Evolutionary conservation across 2,113 vertebrate genomes (phyloP).

Genomic region (Pangasianodon hypophthalmus): DNA sequence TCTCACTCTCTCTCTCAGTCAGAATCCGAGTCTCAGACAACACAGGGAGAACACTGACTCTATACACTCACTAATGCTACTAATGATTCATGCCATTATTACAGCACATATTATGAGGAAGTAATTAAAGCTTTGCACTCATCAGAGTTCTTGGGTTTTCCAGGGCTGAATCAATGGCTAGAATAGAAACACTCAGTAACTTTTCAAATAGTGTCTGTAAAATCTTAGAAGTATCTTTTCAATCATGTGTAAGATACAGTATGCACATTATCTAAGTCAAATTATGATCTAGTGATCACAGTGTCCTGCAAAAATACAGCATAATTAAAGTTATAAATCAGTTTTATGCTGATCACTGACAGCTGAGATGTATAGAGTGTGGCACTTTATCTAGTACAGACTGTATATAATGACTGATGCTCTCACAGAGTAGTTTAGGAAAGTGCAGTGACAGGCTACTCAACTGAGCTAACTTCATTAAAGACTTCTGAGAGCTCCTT

Average conservation of each 20-base stretch:
- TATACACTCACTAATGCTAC: slow-evolving; percentile 22
- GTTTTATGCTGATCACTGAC: not conserved
- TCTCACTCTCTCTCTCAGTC: slow-evolving; percentile 10
- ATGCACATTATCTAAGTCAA: not conserved
- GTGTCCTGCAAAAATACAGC: not conserved
- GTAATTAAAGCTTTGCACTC: slow-evolving; percentile 72
- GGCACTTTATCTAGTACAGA: not conserved
- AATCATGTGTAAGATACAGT: not conserved
- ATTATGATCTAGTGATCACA: not conserved
- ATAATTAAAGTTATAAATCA: slow-evolving; percentile 20
- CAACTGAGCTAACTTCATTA: slow-evolving; percentile 8
- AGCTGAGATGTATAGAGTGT: not conserved
- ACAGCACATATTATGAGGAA: slow-evolving; percentile 62
- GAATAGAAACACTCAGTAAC: not conserved
- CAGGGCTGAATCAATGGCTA: slow-evolving; percentile 27
- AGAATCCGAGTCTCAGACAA: not conserved
- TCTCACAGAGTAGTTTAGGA: not conserved
- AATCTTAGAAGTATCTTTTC: not conserved
- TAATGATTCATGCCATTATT: slow-evolving; percentile 47
- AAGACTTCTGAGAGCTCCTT: slow-evolving; percentile 24
- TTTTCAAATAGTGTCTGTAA: not conserved
- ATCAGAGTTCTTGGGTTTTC: slow-evolving; percentile 43
- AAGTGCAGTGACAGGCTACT: slow-evolving; percentile 5
- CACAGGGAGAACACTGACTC: not conserved
- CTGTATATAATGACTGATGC: not conserved